phyloP scores from a whole-genome alignment of 2,113 vertebrate species.

The Steatornis caripensis region DNA sequence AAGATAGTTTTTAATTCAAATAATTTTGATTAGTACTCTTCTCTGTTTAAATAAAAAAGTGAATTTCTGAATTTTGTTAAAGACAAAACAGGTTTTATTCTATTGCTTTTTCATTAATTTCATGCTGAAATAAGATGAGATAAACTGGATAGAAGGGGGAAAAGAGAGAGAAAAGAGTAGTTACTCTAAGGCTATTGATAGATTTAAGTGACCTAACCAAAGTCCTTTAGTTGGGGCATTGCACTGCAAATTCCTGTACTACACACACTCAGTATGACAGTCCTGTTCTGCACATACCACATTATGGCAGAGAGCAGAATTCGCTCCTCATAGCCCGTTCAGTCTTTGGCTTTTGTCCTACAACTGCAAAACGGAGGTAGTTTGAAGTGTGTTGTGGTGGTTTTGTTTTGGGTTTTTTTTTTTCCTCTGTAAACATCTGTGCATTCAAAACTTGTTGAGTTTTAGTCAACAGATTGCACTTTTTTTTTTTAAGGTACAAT shows the following conservation, averaged over 20 bases:
- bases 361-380: neutral
- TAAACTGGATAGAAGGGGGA: neutral
- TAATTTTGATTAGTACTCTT: neutral
- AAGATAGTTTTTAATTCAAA: neutral
- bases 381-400: neutral
- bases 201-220: neutral
- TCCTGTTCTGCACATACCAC: neutral
- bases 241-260: neutral
- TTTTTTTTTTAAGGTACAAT: neutral
- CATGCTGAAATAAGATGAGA: neutral
- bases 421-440: neutral
- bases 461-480: neutral
- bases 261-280: neutral
- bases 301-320: neutral
- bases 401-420: neutral
- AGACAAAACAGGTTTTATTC: neutral
- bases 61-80: neutral
- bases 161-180: neutral
- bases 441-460: neutral
- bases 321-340: neutral
- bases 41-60: neutral
- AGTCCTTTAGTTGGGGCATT: neutral
- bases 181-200: neutral
- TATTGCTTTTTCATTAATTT: neutral
- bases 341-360: neutral